Base-by-base conservation (phyloP, 2,113 vertebrate species). In the Zingel zingel region DNA sequence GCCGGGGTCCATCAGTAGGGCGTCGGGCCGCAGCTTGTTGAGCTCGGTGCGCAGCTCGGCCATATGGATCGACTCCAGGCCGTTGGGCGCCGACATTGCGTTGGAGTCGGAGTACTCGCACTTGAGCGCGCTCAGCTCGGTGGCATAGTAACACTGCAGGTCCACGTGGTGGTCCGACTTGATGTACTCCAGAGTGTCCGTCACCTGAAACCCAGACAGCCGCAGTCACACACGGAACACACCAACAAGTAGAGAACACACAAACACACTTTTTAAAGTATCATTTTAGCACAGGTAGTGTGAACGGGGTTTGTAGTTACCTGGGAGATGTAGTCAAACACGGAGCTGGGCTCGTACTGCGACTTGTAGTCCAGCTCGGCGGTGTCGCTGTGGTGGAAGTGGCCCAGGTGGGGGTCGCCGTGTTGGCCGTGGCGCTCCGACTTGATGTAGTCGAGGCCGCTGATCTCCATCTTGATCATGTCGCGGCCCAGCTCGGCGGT, bases 401-500 rank as follows among this genome's bases (percentile, higher is more conserved):
- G 79, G 54, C 85, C 92, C 23, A 92, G 76, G 71, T 94, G 92
- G 67, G 93, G 92, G 81, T 79, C 74, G 45, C 85, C 66, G 6
- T 94, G 93, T 85, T 93, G 92, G 27, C 87, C 82, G 67, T 94
- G 93, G 33, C 94, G 95, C 86, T 96, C 95, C 0, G 95, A 95
- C 85, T 96, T 96, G 83, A 96, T 96, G 92, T 96, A 96, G 81
- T 96, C 95, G 2, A 96, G 90, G 39, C 95, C 95, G 39, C 95
- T 96, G 93, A 96, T 96, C 91, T 96, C 95, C 95, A 96, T 96
- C 89, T 95, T 94, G 87, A 96, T 94, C 88, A 95, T 95, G 16
- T 96, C 95, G 1, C 91, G 93, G 62, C 95, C 94, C 85, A 96
- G 93, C 82, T 96, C 95, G 0, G 95, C 95, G 0, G 95, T 96